Evolutionary conservation across 2,113 vertebrate species (phyloP), one percentile per base, ranked within the genome.

Genomic region (Microcebus tavaratra): DNA sequence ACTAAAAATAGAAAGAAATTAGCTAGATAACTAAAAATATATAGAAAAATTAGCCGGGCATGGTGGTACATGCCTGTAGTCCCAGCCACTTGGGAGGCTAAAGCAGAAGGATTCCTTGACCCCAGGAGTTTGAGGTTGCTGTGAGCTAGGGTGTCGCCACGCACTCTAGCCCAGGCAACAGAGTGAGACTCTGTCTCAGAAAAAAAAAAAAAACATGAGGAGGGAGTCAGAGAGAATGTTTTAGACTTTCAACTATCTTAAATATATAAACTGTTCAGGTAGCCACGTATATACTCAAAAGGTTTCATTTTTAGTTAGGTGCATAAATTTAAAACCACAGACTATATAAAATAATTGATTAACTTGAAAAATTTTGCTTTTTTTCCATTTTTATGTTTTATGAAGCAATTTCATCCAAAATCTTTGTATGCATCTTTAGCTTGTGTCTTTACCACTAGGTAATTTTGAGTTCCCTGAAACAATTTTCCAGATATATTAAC

Each of bases 321-420:
- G 89, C 21, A 73, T 59, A 90, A 18, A 86, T 90, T 90, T 90
- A 97, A 96, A 96, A 73, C 67, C 12, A 81, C 34, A 65, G 45
- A 21, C 17, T 34, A 39, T 76, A 39, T 81, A 92, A 88, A 95
- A 80, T 63, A 82, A 93, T 34, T 57, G 78, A 93, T 34, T 85
- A 68, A 88, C 10, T 67, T 88, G 57, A 87, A 65, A 57, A 85
- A 72, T 72, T 67, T 6, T 59, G 17, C 5, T 72, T 61, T 75
- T 78, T 78, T 81, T 80, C 27, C 45, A 96, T 39, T 84, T 94
- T 94, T 36, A 29, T 2, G n/a, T 61, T 95, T 91, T 88, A 81
- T 59, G 65, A 76, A 93, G 72, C 18, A n/a, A 21, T 93, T 83
- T 83, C 67, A 65, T 34, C 61, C 31, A 85, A 72, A 63, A 5